Percentiles rank a stretch among this genome's conserved stretches.
phyloP scores from a whole-genome alignment of 2,888 invertebrate species.

The Coelogynopora nodosa region DNA sequence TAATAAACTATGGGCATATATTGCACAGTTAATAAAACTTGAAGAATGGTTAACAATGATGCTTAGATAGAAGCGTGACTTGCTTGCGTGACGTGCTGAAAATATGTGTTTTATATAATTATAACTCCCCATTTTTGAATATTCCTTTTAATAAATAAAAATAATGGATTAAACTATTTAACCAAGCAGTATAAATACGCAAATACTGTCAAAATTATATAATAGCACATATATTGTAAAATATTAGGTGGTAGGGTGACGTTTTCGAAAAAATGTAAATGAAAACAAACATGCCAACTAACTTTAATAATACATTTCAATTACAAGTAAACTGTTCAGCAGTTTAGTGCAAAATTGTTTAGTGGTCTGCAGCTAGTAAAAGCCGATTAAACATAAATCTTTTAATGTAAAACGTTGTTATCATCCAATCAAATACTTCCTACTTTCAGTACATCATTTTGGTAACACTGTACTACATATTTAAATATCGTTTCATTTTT shows the following conservation, averaged over 20 bases:
- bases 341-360: not conserved
- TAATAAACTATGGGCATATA: not conserved
- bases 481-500: not conserved
- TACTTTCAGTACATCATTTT: constrained; percentile 2
- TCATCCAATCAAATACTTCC: not conserved
- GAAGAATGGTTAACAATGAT: not conserved
- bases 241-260: not conserved
- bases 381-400: not conserved
- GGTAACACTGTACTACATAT: not conserved
- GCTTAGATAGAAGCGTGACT: constrained; percentile 1
- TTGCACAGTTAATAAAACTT: not conserved
- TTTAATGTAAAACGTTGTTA: not conserved
- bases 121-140: not conserved
- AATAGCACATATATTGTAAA: not conserved
- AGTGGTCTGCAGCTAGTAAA: not conserved
- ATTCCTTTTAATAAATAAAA: constrained; percentile 12
- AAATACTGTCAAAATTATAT: not conserved
- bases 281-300: not conserved
- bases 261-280: constrained; percentile 16
- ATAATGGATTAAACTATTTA: constrained; percentile 8
- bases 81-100: constrained; percentile 2
- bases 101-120: constrained; percentile 17
- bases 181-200: not conserved
- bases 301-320: not conserved
- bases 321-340: not conserved